Evolutionary conservation across 92 coral and sea anemone species (phyloP).

Genomic region (Phenganax stokvisi): DNA sequence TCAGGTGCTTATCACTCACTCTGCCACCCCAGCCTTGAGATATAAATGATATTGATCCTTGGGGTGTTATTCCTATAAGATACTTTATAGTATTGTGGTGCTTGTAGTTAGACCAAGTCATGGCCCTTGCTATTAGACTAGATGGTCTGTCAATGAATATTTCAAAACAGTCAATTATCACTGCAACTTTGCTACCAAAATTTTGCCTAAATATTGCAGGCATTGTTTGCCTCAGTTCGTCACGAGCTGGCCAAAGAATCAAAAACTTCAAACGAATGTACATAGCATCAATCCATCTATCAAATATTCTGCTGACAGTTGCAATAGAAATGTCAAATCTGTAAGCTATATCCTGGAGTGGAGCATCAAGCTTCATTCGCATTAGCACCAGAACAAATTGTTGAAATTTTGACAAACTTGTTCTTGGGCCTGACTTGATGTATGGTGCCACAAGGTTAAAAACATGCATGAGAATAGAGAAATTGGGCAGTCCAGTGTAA

Average conservation of each 20-base stretch:
- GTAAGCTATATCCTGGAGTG: background rate
- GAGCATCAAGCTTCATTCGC: background rate
- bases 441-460: background rate
- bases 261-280: too few species aligned
- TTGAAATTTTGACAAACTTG: background rate
- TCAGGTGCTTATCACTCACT: background rate
- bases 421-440: background rate
- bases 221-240: background rate
- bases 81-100: conserved; percentile 6
- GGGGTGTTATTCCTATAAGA: background rate
- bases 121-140: background rate
- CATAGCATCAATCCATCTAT: background rate
- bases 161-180: background rate
- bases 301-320: background rate
- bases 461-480: background rate
- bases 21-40: background rate
- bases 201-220: background rate
- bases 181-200: background rate
- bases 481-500: background rate
- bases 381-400: background rate
- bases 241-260: background rate
- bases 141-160: background rate
- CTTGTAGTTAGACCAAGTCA: background rate
- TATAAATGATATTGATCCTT: background rate
- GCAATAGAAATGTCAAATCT: background rate